A percentile compares a stretch with the other conserved stretches of the same genome.
These are phyloP conservation scores for Lithophane semibrunnea DNA, from an alignment of 2,888 invertebrate species.

Conservation along the genomic window DNA sequence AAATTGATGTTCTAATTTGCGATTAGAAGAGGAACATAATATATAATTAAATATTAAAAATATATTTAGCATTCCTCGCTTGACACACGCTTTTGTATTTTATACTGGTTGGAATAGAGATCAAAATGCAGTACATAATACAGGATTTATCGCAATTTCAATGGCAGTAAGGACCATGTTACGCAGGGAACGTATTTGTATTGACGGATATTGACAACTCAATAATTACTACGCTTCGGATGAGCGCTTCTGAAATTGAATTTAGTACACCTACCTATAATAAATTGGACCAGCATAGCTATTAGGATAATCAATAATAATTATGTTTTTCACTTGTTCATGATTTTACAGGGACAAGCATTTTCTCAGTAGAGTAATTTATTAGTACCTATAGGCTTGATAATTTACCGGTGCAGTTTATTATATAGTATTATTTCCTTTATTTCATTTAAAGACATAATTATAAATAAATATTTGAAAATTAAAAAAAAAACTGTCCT, in stretches of 20 bases:
- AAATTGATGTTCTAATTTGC: slow-evolving; percentile 21
- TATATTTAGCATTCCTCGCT: neutral
- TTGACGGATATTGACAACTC: slow-evolving; percentile 54
- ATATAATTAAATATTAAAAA: slow-evolving; percentile 7
- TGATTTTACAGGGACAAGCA: neutral
- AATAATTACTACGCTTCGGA: slow-evolving; percentile 46
- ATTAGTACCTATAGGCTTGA: too few species aligned
- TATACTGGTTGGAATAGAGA: slow-evolving; percentile 1
- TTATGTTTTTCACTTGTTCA: neutral
- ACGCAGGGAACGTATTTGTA: slow-evolving; percentile 43
- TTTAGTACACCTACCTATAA: slow-evolving; percentile 5
- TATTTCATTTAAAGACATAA: too few species aligned
- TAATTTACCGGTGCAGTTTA: neutral
- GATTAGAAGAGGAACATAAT: neutral
- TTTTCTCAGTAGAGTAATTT: neutral
- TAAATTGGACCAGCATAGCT: slow-evolving; percentile 3
- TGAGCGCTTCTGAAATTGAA: slow-evolving; percentile 49
- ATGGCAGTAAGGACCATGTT: slow-evolving; percentile 17
- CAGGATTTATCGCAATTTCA: slow-evolving; percentile 32
- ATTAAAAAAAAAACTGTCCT: neutral
- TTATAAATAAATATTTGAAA: neutral
- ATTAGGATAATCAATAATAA: neutral
- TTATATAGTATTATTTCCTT: neutral
- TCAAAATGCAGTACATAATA: slow-evolving; percentile 15
- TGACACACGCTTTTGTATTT: neutral